Evolutionary conservation across 2,888 invertebrate species (phyloP), one percentile per base, ranked within the genome.

Genomic region (Suillia variegata): DNA sequence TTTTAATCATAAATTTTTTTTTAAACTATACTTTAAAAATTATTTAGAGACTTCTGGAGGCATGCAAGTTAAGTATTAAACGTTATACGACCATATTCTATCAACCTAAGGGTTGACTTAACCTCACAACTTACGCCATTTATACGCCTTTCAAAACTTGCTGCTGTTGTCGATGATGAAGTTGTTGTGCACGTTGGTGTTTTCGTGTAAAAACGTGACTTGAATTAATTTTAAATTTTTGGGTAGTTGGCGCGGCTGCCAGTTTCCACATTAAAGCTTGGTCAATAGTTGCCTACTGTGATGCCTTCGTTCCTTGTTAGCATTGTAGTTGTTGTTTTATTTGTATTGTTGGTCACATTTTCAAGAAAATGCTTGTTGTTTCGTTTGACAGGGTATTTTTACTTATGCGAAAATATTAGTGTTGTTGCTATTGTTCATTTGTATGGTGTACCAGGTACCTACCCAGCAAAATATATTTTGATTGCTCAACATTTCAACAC

Each of bases 131-230:
- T n/a, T n/a, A n/a, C n/a, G n/a, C n/a, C n/a, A n/a, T n/a, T n/a
- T n/a, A n/a, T n/a, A n/a, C n/a, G n/a, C n/a, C n/a, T n/a, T n/a
- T n/a, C n/a, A n/a, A n/a, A n/a, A n/a, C n/a, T n/a, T 33, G 33
- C 52, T 20, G 17, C 22, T 48, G 48, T 54, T 54, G 38, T 54
- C 26, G 54, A 42, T 18, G 54, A 42, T 18, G 42, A 26, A 26
- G 26, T 26, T 54, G 42, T 45, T 42, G 38, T 20, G 18, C 45
- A 45, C 17, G 18, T 45, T 45, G 45, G 45, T 20, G 45, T 45
- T 45, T 3, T 20, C 18, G 45, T 45, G 45, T 45, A 45, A 45
- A 45, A 45, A 45, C 45, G 45, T 45, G 45, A 45, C 45, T 45
- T 17, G 45, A 45, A 45, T 45, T 45, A 17, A 18, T 45, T 45